A percentile compares a stretch with the other conserved stretches of the same genome.
Conservation (phyloP, 2,797 vertebrate species). For the Spondyliosoma cantharus region DNA sequence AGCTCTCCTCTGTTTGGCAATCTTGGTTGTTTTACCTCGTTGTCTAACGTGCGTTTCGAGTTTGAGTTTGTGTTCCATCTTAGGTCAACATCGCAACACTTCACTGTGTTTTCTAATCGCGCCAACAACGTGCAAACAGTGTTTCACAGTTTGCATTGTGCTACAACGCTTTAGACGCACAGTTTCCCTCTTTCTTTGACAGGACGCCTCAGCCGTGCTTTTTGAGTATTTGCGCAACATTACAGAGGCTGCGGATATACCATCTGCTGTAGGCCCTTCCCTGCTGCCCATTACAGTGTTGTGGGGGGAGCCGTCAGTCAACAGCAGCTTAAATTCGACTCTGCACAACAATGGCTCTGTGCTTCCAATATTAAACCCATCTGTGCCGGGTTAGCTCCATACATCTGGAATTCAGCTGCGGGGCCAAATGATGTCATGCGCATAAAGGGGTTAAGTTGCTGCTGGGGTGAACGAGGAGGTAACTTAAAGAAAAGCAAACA, state of each 20-base stretch:
- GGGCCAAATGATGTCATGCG: slow-evolving; percentile 71
- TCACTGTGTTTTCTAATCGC: neutral
- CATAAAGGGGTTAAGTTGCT: slow-evolving; percentile 65
- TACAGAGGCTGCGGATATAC: slow-evolving; percentile 27
- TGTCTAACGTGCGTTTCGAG: neutral
- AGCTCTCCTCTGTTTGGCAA: neutral
- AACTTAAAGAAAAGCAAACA: slow-evolving; percentile 45
- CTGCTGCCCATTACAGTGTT: slow-evolving; percentile 44
- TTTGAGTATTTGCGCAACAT: slow-evolving; percentile 39
- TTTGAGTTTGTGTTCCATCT: neutral
- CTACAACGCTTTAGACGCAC: slow-evolving; percentile 15
- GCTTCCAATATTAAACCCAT: slow-evolving; percentile 69
- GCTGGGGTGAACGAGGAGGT: slow-evolving; percentile 45
- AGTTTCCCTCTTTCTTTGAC: slow-evolving; percentile 21
- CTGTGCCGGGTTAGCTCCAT: slow-evolving; percentile 64
- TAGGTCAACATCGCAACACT: neutral
- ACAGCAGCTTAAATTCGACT: slow-evolving; percentile 61
- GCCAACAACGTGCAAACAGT: slow-evolving; percentile 9
- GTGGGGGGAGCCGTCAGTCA: slow-evolving; percentile 59
- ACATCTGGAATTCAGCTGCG: slow-evolving; percentile 73
- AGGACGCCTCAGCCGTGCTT: neutral
- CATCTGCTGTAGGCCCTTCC: slow-evolving; percentile 61
- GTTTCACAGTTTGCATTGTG: neutral
- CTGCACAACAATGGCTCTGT: slow-evolving; percentile 60
- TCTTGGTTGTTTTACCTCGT: slow-evolving; percentile 15